These are phyloP conservation scores for Aquatica leii DNA, from an alignment of 2,888 invertebrate genomes.

Conservation along the genomic window DNA sequence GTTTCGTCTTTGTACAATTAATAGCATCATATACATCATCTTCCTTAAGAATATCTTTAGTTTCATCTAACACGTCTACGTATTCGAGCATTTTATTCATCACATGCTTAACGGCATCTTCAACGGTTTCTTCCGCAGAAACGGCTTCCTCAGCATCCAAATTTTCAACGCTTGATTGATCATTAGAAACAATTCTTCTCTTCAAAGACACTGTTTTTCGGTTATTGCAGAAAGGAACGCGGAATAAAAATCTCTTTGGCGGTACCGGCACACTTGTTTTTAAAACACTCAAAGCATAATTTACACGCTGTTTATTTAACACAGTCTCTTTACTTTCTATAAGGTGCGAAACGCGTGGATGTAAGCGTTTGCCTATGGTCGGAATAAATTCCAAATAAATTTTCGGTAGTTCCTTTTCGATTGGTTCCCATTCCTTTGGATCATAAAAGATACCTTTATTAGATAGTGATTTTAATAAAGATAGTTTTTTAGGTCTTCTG, in stretches of 20 bases:
- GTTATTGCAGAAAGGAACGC: slow-evolving; percentile 67
- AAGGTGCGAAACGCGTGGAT: slow-evolving; percentile 60
- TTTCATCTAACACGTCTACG: slow-evolving; percentile 33
- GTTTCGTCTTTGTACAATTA: no score
- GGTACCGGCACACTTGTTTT: slow-evolving; percentile 52
- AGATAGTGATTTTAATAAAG: slow-evolving; percentile 15
- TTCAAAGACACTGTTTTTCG: slow-evolving; percentile 66
- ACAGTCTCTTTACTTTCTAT: slow-evolving; percentile 57
- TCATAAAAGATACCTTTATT: slow-evolving; percentile 48
- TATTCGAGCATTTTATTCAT: slow-evolving; percentile 41
- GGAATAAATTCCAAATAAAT: slow-evolving; percentile 63
- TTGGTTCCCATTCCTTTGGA: slow-evolving; percentile 61
- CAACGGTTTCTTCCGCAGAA: no score
- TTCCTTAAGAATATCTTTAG: slow-evolving; percentile 54
- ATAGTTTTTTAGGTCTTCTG: no score
- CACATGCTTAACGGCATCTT: slow-evolving; percentile 56
- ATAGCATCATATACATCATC: no score
- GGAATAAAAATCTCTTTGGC: slow-evolving; percentile 63
- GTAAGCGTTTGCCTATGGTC: slow-evolving; percentile 61
- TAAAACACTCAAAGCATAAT: slow-evolving; percentile 66
- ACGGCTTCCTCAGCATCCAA: no score
- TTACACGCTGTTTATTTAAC: slow-evolving; percentile 64
- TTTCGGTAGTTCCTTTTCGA: slow-evolving; percentile 63
- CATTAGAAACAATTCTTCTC: slow-evolving; percentile 16
- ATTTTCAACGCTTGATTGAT: no score